Evolutionary conservation across 2,797 vertebrate species (phyloP), one percentile per base, ranked within the genome.

Genomic region (Babyrousa celebensis): DNA sequence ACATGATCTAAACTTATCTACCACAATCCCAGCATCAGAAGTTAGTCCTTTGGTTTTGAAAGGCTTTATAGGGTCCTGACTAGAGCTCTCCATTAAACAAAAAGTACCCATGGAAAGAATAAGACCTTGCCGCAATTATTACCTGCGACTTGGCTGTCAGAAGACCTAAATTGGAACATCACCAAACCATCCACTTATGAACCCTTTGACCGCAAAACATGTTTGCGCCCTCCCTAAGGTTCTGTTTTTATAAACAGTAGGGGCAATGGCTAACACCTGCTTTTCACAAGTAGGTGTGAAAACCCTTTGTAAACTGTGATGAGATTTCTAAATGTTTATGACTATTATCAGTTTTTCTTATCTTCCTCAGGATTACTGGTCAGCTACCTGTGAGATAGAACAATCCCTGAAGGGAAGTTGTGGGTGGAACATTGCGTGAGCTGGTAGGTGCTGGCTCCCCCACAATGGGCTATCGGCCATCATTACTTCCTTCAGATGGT

Each of bases 361-460:
- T 74, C 70, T 52, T 82, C n/a, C 14, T 94, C 60, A 63, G 16
- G n/a, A 88, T 36, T 63, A n/a, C 63, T 27, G 16, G 65, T 12
- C 36, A 36, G 32, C 56, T 17, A 58, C 52, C 10, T n/a, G 23
- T 68, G 68, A 83, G 27, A 84, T 0, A 65, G 68, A 77, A 25
- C 20, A 27, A 17, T 9, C 7, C 65, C 52, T 65, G 32, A 23
- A 67, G 21, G 17, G 15, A 60, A 17, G 4, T 6, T 2, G 9
- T 3, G 27, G 17, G 3, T 6, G 27, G 16, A 48, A 40, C 10
- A 43, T 0, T 43, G 4, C 7, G 1, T 52, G 63, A 72, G 56
- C n/a, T 15, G 3, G 70, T 0, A 12, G 9, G 52, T 27, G 9
- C 56, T 86, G 62, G 23, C 16, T n/a, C 12, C 1, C 23, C 23